These are phyloP conservation scores for Idaea straminata DNA, from an alignment of 2,888 invertebrate genomes.

Conservation along the genomic window DNA sequence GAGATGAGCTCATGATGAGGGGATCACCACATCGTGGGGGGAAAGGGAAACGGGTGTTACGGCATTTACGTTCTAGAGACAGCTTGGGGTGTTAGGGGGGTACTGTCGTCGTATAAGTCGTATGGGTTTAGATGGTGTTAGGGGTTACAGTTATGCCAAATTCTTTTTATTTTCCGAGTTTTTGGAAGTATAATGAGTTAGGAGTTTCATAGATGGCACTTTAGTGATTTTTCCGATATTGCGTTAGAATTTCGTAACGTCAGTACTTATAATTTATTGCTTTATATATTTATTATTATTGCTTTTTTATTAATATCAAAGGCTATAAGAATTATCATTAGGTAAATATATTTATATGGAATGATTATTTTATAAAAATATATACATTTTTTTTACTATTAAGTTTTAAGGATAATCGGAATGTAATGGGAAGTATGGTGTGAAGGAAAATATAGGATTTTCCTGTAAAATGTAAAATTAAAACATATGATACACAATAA, in stretches of 20 bases:
- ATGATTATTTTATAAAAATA: constrained; percentile 20
- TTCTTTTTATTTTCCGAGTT: background rate
- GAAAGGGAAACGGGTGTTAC: constrained; percentile 19
- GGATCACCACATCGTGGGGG: constrained; percentile 70
- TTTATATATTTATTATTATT: constrained; percentile 8
- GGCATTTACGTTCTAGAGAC: constrained; percentile 13
- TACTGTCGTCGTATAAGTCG: background rate
- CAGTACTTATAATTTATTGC: constrained; percentile 9
- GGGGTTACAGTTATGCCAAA: background rate
- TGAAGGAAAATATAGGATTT: constrained; percentile 10
- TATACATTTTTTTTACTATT: constrained; percentile 14
- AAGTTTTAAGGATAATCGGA: constrained; percentile 12
- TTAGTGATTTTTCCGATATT: background rate
- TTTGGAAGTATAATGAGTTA: constrained; percentile 1
- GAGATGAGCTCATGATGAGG: constrained; percentile 71
- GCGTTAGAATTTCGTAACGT: background rate
- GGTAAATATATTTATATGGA: constrained; percentile 17
- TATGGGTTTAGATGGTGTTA: background rate
- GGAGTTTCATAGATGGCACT: background rate
- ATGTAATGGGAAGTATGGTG: constrained; percentile 17
- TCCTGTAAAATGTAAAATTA: constrained; percentile 15
- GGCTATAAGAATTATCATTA: constrained; percentile 12
- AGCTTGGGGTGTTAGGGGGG: constrained; percentile 13
- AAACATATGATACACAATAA: background rate
- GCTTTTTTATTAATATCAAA: constrained; percentile 10